A percentile compares a stretch with the other conserved stretches of the same genome.
Conservation (phyloP, 2,888 invertebrate species). For the Lepidochitona cinerea region DNA sequence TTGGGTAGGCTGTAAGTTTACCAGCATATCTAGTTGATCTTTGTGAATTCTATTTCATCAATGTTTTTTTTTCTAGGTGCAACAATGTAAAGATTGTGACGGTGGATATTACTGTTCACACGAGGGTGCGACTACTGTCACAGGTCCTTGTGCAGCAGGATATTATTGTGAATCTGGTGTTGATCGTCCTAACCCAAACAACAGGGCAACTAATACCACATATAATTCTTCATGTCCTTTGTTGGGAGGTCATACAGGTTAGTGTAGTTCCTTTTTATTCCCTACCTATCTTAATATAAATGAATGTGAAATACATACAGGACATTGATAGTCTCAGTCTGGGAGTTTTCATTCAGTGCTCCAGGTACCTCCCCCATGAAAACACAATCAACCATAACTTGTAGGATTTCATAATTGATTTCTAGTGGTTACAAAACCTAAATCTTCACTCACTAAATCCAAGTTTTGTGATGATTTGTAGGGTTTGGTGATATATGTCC, state of each 20-base stretch:
- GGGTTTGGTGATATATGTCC: conserved; percentile 67
- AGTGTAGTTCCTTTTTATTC: background rate
- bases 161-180: conserved; percentile 67
- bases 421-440: too few relatives aligned
- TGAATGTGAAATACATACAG: background rate
- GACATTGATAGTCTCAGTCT: too few relatives aligned
- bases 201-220: conserved; percentile 53
- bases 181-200: conserved; percentile 63
- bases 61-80: conserved; percentile 39
- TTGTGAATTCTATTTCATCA: too few relatives aligned
- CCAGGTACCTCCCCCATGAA: too few relatives aligned
- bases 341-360: too few relatives aligned
- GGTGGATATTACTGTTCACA: conserved; percentile 58
- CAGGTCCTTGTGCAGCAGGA: conserved; percentile 58
- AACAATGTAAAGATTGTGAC: conserved; percentile 65
- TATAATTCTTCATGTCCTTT: conserved; percentile 60
- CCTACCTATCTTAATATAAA: background rate
- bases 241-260: conserved; percentile 65
- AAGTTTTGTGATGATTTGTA: too few relatives aligned
- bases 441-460: too few relatives aligned
- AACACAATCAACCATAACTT: too few relatives aligned
- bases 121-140: conserved; percentile 53
- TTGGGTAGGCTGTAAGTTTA: too few relatives aligned
- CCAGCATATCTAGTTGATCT: too few relatives aligned
- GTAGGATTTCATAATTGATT: too few relatives aligned